Base-by-base conservation (phyloP, 2,888 invertebrate species). In the Microplitis deprimator region DNA sequence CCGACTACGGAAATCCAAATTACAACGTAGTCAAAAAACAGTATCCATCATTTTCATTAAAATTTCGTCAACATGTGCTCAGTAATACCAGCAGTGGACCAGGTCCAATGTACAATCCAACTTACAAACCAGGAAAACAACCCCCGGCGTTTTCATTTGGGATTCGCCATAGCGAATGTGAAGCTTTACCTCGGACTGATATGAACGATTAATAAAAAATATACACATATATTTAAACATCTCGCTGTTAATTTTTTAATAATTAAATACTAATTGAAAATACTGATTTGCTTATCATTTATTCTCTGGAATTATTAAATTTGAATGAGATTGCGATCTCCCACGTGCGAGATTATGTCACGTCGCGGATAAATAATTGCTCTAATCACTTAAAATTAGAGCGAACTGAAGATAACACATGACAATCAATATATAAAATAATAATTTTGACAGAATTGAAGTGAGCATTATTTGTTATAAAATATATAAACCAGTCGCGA, bases 111-210 rank as follows among this genome's bases (percentile, higher is more conserved):
- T 89, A 89, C 76, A 81, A 85, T 72, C 83, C 86, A 4, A 61
- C 70, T 38, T 80, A 81, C 39, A 75, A 81, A 70, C 13, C 73
- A 1, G 77, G 81, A 50, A 89, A 81, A 79, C 81, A 81, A 29
- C 76, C 84, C 1, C 89, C 89, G 3, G 84, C 81, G 40, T 93
- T 91, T 84, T 93, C 93, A 20, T 94, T 94, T 86, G 94, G 94
- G 41, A 90, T 91, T 17, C 91, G 91, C 78, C 93, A 93, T 86
- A 91, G 90, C 10, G 90, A 90, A 74, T 92, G 91, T 83, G 90
- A 91, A 16, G 90, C 91, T 61, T 92, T 93, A 5, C 92, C 93
- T 87, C 91, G 90, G 60, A 39, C 60, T n/a, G 13, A 71, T 4
- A 60, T 71, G 29, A 29, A 50, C 17, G 16, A 71, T 65, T 64